A percentile compares a stretch with the other conserved stretches of the same genome.
Conservation (phyloP, 2,797 vertebrate genomes). For the Tolypeutes matacus region DNA sequence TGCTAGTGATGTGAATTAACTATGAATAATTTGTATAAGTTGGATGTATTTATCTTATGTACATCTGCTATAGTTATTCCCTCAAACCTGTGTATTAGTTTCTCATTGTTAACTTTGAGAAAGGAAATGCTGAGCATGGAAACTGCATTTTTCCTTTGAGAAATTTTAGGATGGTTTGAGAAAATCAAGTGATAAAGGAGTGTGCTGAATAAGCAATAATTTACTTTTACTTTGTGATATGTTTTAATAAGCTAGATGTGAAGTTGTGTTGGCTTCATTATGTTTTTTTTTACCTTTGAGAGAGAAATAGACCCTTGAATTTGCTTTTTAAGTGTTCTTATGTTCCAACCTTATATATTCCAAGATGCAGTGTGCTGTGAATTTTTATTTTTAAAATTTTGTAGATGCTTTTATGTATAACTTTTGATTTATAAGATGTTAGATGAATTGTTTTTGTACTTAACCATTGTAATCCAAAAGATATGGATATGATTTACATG, state of each 20-base stretch:
- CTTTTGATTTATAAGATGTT: slow-evolving; percentile 73
- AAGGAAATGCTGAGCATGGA: slow-evolving; percentile 63
- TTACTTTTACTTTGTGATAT: slow-evolving; percentile 79
- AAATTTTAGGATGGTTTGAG: slow-evolving; percentile 77
- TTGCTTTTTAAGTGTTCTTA: slow-evolving; percentile 77
- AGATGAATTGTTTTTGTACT: slow-evolving; percentile 82
- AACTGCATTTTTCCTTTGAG: slow-evolving; percentile 69
- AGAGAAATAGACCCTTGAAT: slow-evolving; percentile 53
- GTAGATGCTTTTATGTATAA: slow-evolving; percentile 82
- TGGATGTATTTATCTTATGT: slow-evolving; percentile 69
- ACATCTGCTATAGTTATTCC: neutral
- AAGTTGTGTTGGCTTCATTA: slow-evolving; percentile 69
- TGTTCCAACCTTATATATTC: slow-evolving; percentile 71
- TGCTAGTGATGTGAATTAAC: slow-evolving; percentile 63
- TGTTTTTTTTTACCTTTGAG: slow-evolving; percentile 72
- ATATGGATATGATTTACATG: slow-evolving; percentile 84
- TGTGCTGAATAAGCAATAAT: slow-evolving; percentile 87
- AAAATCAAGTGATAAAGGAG: too few species aligned
- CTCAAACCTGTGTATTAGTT: slow-evolving; percentile 18
- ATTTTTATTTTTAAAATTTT: slow-evolving; percentile 77
- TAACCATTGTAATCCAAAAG: slow-evolving; percentile 80
- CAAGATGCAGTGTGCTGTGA: slow-evolving; percentile 84
- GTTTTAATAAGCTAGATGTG: slow-evolving; percentile 76
- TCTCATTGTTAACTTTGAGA: slow-evolving; percentile 62
- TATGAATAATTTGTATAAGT: slow-evolving; percentile 72